A percentile compares a stretch with the other conserved stretches of the same genome.
Conservation (phyloP, 2,797 vertebrate genomes). For the Loris lydekkerianus region DNA sequence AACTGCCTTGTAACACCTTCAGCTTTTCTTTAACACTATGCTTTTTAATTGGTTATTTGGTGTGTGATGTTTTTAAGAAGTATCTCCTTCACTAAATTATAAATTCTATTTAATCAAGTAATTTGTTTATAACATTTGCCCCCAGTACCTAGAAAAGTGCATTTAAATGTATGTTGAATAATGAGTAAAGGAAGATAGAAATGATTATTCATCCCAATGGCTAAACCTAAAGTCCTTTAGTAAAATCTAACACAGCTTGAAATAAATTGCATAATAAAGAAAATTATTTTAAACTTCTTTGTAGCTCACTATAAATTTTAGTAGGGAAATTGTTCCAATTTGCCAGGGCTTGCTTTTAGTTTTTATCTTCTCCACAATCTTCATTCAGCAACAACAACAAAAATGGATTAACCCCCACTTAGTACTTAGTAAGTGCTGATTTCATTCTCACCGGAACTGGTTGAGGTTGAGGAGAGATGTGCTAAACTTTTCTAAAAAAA, state of each 20-base stretch:
- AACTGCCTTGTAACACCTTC: not conserved
- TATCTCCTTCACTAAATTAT: not conserved
- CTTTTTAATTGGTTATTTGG: not conserved
- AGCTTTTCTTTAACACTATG: not conserved
- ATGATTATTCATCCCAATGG: not conserved
- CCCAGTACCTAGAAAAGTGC: not conserved
- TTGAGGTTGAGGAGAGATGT: not conserved
- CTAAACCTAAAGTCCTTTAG: not conserved
- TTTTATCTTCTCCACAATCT: not conserved
- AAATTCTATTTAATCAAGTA: not conserved
- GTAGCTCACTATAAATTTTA: not conserved
- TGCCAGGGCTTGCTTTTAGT: not conserved
- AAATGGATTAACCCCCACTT: not conserved
- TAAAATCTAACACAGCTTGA: not conserved
- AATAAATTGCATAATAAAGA: conserved; percentile 14
- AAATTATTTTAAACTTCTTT: conserved; percentile 8
- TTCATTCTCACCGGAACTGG: not conserved
- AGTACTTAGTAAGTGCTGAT: not conserved
- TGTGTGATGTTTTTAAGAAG: not conserved
- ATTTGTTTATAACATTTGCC: not conserved
- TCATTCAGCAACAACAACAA: not conserved
- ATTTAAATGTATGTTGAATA: not conserved
- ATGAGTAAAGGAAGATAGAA: not conserved
- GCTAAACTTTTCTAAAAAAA: not conserved
- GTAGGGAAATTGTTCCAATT: not conserved